Evolutionary conservation across 2,888 invertebrate genomes (phyloP).

Genomic region (Mallateleia sp.): DNA sequence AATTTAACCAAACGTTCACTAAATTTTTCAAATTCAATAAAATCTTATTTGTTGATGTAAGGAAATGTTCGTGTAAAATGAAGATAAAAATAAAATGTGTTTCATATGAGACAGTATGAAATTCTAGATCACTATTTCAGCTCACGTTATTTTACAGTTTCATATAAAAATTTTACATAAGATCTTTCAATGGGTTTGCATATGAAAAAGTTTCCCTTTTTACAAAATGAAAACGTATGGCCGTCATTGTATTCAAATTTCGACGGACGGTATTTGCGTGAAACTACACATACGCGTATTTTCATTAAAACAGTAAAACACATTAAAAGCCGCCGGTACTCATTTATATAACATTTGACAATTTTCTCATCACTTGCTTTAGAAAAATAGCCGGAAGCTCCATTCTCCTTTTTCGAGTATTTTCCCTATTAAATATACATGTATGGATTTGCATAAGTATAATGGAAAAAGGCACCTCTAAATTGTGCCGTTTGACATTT

Average conservation of each 20-base stretch:
- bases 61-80: too few relatives aligned
- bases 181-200: background rate
- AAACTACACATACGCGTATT: background rate
- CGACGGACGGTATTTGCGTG: background rate
- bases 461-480: background rate
- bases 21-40: too few relatives aligned
- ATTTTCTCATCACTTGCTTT: constrained; percentile 37
- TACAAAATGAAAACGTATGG: background rate
- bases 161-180: background rate
- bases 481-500: constrained; percentile 21
- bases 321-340: background rate
- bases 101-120: background rate
- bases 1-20: too few relatives aligned
- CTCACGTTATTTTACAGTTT: background rate
- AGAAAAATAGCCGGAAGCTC: constrained; percentile 42
- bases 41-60: too few relatives aligned
- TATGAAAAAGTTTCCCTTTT: background rate
- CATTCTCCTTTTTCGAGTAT: constrained; percentile 34
- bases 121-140: background rate
- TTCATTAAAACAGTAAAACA: background rate
- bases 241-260: background rate
- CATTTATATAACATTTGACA: constrained; percentile 18
- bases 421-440: constrained; percentile 22
- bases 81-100: constrained; percentile 1
- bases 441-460: constrained; percentile 15